These are phyloP conservation scores for Eulemur coronatus DNA, from an alignment of 2,797 vertebrate genomes.

Conservation along the genomic window DNA sequence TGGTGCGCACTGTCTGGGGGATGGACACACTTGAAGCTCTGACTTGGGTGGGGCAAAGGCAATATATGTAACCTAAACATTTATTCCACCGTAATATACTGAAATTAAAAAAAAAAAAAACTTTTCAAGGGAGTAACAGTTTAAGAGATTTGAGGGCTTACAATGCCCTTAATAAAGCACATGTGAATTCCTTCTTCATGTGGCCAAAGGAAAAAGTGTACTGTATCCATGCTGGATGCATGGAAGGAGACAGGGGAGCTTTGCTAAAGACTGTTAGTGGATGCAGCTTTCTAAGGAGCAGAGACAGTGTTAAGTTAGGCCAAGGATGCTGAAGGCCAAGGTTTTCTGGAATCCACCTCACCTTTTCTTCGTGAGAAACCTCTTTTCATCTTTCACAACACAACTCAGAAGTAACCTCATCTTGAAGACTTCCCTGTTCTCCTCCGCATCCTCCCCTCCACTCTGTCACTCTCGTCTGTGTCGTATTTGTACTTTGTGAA, in stretches of 20 bases:
- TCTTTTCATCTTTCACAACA: background rate
- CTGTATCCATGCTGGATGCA: background rate
- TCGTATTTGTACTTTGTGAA: background rate
- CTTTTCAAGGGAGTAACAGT: background rate
- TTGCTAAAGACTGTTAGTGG: background rate
- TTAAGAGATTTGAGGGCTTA: background rate
- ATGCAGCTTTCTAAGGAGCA: background rate
- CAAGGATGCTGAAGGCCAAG: background rate
- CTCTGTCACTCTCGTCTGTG: background rate
- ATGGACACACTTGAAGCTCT: no score
- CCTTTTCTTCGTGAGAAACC: background rate
- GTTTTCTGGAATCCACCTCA: background rate
- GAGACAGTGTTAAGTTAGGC: background rate
- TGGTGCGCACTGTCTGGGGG: fast-evolving
- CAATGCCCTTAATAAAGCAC: background rate
- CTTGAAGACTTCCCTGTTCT: no score
- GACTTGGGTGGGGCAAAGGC: no score
- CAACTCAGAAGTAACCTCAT: background rate
- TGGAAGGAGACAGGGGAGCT: background rate
- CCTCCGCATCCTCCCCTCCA: background rate
- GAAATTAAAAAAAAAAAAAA: background rate
- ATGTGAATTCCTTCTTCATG: background rate
- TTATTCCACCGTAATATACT: no score
- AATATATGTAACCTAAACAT: no score
- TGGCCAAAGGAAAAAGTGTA: background rate